Evolutionary conservation across 2,888 invertebrate genomes (phyloP).

Genomic region (Clistopyga incitator): DNA sequence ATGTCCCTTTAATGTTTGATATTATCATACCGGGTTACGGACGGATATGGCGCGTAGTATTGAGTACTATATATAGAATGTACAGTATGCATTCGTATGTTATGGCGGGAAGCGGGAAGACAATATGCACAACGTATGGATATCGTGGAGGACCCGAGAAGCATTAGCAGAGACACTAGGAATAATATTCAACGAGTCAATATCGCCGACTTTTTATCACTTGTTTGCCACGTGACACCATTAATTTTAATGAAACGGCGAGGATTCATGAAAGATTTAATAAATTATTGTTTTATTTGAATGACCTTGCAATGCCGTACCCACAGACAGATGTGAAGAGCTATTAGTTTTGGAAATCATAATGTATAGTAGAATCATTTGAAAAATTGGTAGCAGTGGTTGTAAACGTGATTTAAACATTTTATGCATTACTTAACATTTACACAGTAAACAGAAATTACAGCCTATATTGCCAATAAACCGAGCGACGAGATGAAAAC

Average conservation of each 20-base stretch:
- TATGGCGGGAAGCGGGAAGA: constrained; percentile 21
- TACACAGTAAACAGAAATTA: too few relatives aligned
- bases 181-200: not conserved
- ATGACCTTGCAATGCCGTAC: too few relatives aligned
- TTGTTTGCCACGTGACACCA: not conserved
- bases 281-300: not conserved
- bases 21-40: constrained; percentile 65
- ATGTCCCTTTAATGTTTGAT: constrained; percentile 69
- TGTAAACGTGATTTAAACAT: too few relatives aligned
- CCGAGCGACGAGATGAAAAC: too few relatives aligned
- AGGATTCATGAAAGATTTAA: not conserved
- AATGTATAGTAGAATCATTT: too few relatives aligned
- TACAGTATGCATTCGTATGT: constrained; percentile 9
- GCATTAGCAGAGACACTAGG: not conserved
- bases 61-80: constrained; percentile 14
- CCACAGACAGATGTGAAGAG: too few relatives aligned
- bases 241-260: not conserved
- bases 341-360: too few relatives aligned
- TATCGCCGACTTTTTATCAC: not conserved
- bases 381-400: too few relatives aligned
- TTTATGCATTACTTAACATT: too few relatives aligned
- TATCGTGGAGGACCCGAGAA: not conserved
- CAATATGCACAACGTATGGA: not conserved
- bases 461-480: too few relatives aligned
- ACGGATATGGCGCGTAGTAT: constrained; percentile 33